Evolutionary conservation across 1,140 invertebrate species (phyloP).

Genomic region (Eumeta japonica): DNA sequence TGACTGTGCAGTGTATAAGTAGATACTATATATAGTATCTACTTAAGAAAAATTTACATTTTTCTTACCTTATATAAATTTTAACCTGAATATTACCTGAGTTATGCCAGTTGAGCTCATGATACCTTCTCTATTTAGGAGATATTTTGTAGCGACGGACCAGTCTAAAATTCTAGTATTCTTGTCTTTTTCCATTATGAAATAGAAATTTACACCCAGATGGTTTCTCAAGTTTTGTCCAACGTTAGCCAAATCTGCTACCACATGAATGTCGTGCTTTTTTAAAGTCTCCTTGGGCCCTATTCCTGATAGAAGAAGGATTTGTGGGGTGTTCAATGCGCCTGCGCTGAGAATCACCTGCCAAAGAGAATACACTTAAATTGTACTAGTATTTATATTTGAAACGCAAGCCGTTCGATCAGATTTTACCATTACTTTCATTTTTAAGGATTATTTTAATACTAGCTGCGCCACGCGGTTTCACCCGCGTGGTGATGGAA

Average conservation of each 20-base stretch:
- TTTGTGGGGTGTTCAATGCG: slow-evolving; percentile 61
- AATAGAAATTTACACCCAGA: slow-evolving; percentile 59
- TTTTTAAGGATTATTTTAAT: no score
- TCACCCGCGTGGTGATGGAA: no score
- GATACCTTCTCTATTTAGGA: slow-evolving; percentile 57
- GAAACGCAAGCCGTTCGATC: no score
- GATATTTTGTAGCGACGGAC: slow-evolving; percentile 57
- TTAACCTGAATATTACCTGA: no score
- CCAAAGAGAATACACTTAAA: no score
- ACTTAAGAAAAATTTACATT: no score
- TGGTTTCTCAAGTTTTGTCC: slow-evolving; percentile 72
- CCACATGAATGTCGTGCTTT: slow-evolving; percentile 60
- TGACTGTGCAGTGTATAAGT: no score
- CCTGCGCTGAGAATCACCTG: slow-evolving; percentile 70
- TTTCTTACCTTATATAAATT: no score
- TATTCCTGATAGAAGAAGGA: slow-evolving; percentile 69
- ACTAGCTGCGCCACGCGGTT: no score
- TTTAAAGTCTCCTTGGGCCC: slow-evolving; percentile 60
- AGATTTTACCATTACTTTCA: no score
- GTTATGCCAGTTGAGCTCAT: slow-evolving; percentile 62
- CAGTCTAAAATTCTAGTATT: slow-evolving; percentile 60
- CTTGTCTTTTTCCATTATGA: slow-evolving; percentile 40
- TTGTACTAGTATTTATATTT: no score
- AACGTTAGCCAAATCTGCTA: slow-evolving; percentile 66
- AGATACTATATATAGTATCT: no score